Base-by-base conservation (phyloP, 2,113 vertebrate genomes). In the Rhineura floridana region DNA sequence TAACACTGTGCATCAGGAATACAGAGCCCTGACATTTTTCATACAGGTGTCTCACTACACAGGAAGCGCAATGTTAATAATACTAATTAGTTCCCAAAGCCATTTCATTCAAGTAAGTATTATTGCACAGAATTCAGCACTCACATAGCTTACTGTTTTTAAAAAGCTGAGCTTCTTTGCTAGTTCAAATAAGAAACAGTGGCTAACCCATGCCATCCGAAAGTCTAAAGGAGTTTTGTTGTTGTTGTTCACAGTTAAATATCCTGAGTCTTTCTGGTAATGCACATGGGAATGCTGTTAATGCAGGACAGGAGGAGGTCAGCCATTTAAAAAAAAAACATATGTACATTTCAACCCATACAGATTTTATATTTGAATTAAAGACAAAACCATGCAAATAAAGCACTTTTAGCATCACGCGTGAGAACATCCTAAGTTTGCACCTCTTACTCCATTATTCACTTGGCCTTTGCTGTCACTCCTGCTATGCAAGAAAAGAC, bases 171-270 rank as follows among this genome's bases (percentile, higher is more conserved):
- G 3, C 46, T 23, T 0, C 82, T 46, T 17, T 42, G 17, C 11
- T 2, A 5, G 30, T 42, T 88, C 44, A 76, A 5, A 23, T 1
- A 44, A 2, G 86, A 75, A 63, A 12, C 30, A 46, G 42, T 0
- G 0, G n/a, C 9, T 52, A 3, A 62, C 69, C 77, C 65, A n/a
- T 10, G 11, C 67, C 55, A 55, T 6, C 5, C 42, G 19, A 82
- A 15, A 33, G 0, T 75, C 1, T 52, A 0, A 52, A 3, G 65
- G 30, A 30, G 15, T 70, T 33, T 5, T 46, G n/a, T n/a, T n/a
- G n/a, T 59, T 59, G 21, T 59, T 59, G 15, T 62, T 42, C 30
- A 76, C 28, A 76, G 9, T 23, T 59, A 17, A 69, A 33, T 85
- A 75, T 44, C 36, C 5, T 19, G 36, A 80, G 23, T 19, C 44